Conservation (phyloP, 2,888 invertebrate species). For the Emmelina monodactyla region DNA sequence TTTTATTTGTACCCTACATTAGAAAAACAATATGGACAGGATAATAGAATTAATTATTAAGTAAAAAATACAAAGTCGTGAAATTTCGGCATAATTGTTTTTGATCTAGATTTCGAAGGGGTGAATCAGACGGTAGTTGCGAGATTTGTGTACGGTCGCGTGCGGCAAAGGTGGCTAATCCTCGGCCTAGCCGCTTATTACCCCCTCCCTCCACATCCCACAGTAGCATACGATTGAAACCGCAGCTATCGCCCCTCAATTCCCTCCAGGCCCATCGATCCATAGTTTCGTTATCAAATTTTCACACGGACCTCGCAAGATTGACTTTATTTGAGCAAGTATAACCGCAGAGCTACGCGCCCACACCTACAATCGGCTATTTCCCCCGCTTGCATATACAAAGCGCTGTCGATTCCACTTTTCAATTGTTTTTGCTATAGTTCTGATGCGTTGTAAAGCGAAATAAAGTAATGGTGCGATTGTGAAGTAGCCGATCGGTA, state of each 20-base stretch:
- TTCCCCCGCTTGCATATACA: constrained; percentile 33
- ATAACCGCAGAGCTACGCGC: constrained; percentile 51
- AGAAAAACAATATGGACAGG: too few relatives aligned
- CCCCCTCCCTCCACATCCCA: too few relatives aligned
- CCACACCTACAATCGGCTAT: constrained; percentile 22
- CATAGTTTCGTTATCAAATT: constrained; percentile 64
- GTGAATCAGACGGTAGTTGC: not conserved
- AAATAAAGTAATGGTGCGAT: constrained; percentile 34
- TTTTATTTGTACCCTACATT: too few relatives aligned
- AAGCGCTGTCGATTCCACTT: constrained; percentile 26
- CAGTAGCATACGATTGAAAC: constrained; percentile 59
- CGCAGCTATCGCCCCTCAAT: constrained; percentile 50
- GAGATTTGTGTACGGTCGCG: constrained; percentile 9
- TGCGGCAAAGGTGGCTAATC: constrained; percentile 34
- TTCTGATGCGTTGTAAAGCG: constrained; percentile 38
- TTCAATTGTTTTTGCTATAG: constrained; percentile 22
- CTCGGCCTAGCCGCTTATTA: constrained; percentile 37
- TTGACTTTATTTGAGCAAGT: constrained; percentile 65
- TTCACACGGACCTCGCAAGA: constrained; percentile 60
- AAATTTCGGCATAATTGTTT: too few relatives aligned
- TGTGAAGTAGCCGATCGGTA: constrained; percentile 29
- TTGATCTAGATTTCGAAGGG: not conserved
- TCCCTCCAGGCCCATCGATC: constrained; percentile 59
- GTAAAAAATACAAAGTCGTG: too few relatives aligned
- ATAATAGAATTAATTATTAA: too few relatives aligned